Conservation (phyloP, 2,113 vertebrate species). For the Sylvietta virens region DNA sequence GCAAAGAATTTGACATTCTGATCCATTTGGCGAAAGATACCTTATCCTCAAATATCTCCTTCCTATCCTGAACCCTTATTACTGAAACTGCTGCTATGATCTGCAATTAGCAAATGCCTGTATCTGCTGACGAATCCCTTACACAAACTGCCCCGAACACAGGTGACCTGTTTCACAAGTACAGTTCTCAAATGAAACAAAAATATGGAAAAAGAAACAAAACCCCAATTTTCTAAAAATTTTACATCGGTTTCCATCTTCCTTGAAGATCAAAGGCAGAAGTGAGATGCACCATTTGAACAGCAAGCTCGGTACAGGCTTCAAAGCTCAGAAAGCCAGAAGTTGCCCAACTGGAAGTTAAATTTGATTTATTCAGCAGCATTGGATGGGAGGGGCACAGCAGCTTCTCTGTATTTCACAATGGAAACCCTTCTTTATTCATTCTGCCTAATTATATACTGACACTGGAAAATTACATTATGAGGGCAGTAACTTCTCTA, state of each 20-base stretch:
- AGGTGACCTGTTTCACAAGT: background rate
- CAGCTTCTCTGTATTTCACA: conserved; percentile 45
- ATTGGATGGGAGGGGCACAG: conserved; percentile 20
- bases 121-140: background rate
- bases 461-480: conserved; percentile 47
- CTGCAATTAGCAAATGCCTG: conserved; percentile 20
- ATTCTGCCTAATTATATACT: conserved; percentile 51
- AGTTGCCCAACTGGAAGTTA: conserved; percentile 58
- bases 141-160: conserved; percentile 18
- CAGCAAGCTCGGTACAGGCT: background rate
- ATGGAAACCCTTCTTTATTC: conserved; percentile 44
- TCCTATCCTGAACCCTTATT: background rate
- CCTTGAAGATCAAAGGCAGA: background rate
- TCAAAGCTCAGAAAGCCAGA: conserved; percentile 37
- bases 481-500: conserved; percentile 25
- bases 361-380: conserved; percentile 55
- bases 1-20: background rate
- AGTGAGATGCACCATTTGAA: conserved; percentile 9
- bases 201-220: background rate
- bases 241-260: background rate
- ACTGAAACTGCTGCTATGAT: conserved; percentile 17
- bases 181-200: background rate
- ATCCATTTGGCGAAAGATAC: background rate
- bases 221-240: background rate
- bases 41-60: background rate